phyloP scores from a whole-genome alignment of 2,797 vertebrate genomes.

The Anas flavirostris region DNA sequence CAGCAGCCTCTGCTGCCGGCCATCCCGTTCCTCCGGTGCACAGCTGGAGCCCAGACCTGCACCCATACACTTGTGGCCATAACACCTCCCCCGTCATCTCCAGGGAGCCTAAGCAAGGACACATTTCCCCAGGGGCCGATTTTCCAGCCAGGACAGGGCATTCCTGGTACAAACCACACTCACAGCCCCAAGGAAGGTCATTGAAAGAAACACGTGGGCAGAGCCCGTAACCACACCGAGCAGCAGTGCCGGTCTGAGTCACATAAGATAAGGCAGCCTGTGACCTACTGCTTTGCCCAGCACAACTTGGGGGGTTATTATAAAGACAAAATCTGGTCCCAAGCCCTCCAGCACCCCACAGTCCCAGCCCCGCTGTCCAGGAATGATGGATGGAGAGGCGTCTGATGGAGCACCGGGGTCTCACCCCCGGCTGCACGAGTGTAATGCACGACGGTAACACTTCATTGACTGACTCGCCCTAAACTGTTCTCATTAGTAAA shows the following conservation, averaged over 20 bases:
- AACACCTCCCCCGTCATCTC: neutral
- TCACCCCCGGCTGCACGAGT: neutral
- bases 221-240: neutral
- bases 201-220: neutral
- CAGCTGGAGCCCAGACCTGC: neutral
- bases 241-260: neutral
- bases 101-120: neutral
- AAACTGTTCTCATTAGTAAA: neutral
- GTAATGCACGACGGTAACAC: neutral
- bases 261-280: neutral
- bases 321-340: neutral
- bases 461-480: neutral
- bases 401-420: neutral
- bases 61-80: neutral
- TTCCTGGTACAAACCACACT: neutral
- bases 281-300: neutral
- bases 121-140: neutral
- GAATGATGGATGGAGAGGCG: neutral
- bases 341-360: neutral
- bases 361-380: neutral
- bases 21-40: neutral
- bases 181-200: slow-evolving; percentile 30
- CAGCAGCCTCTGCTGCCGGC: neutral
- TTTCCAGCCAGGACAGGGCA: slow-evolving; percentile 12
- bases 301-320: fast-evolving